These are phyloP conservation scores for Elysia crispata DNA, from an alignment of 2,888 invertebrate species.

Conservation along the genomic window DNA sequence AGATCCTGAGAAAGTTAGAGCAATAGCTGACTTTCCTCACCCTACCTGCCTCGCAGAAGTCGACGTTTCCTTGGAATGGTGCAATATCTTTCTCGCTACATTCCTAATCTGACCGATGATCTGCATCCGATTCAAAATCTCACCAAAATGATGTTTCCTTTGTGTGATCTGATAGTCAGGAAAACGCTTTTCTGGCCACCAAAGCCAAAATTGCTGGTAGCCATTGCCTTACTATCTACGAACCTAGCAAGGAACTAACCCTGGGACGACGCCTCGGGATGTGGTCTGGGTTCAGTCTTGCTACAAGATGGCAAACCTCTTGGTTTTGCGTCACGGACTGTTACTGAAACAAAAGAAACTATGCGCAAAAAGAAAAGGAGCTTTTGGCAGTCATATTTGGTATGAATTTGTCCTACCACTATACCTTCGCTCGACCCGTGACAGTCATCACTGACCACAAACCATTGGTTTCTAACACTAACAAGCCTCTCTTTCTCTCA, in stretches of 20 bases:
- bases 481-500: conserved; percentile 52
- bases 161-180: conserved; percentile 53
- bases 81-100: conserved; percentile 41
- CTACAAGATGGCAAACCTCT: conserved; percentile 53
- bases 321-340: conserved; percentile 50
- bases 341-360: conserved; percentile 36
- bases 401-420: conserved; percentile 51
- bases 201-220: conserved; percentile 44
- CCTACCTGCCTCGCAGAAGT: conserved; percentile 49
- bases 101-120: conserved; percentile 46
- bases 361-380: conserved; percentile 57
- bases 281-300: conserved; percentile 56
- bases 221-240: conserved; percentile 54
- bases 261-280: background rate
- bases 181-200: conserved; percentile 53
- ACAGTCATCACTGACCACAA: conserved; percentile 50
- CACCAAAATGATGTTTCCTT: conserved; percentile 52
- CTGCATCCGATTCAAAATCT: conserved; percentile 50
- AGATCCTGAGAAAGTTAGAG: conserved; percentile 52
- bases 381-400: conserved; percentile 51
- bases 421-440: conserved; percentile 46
- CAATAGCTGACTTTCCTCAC: conserved; percentile 50
- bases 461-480: conserved; percentile 49
- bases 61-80: conserved; percentile 54
- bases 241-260: conserved; percentile 40